Evolutionary conservation across 2,888 invertebrate genomes (phyloP), one percentile per base, ranked within the genome.

Genomic region (Cetonia aurata): DNA sequence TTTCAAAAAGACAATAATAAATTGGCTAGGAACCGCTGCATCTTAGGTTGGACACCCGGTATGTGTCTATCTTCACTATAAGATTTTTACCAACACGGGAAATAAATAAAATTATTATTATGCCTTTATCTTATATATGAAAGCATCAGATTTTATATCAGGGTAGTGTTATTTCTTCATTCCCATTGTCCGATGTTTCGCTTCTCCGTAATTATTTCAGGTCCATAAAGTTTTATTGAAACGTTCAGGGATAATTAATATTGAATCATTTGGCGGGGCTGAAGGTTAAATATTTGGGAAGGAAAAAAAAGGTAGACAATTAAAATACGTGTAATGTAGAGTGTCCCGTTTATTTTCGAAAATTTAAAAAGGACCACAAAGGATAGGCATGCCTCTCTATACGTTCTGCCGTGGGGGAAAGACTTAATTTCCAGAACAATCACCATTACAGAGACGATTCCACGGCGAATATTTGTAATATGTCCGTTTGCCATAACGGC

Each of bases 201-300:
- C 60, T 31, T n/a, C 15, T 13, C 33, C 31, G 60, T 44, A 60
- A 60, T 60, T 60, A 60, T 48, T 60, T 60, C 60, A 25, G 13
- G 46, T 48, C 46, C 60, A 46, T 60, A 48, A 60, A 60, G 46
- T 60, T 60, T 60, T 60, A 60, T 60, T 31, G 60, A 60, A 48
- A 60, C 46, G 60, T 60, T 60, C 25, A 37, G 48, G 31, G 60
- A 60, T 60, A 60, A 60, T 60, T 60, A 60, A 60, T 60, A 60
- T 60, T 46, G 60, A 60, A 60, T 60, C 46, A 60, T 60, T 48
- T 25, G 46, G 48, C 13, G 15, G 46, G 46, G 31, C 60, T 25
- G 25, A 33, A 60, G 60, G 60, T 60, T 31, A 60, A 19, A 60
- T 60, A 60, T 60, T 60, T 48, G 60, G 31, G 31, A 59, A 31